These are phyloP conservation scores for Paralichthys olivaceus DNA, from an alignment of 2,113 vertebrate species.

Conservation along the genomic window DNA sequence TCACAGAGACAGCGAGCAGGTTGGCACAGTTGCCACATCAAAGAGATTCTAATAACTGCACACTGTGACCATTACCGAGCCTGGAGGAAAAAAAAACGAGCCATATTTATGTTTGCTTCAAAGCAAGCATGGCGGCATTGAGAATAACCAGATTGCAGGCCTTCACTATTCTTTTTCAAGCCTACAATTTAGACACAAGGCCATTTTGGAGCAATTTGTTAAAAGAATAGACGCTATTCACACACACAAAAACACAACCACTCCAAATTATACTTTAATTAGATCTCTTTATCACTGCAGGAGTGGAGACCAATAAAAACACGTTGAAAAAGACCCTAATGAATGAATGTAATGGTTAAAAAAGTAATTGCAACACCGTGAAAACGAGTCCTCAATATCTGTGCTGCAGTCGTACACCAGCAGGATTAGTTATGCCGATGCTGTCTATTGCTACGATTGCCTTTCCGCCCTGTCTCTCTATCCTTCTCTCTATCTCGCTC, in stretches of 20 bases:
- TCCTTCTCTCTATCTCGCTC: slow-evolving; percentile 21
- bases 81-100: slow-evolving; percentile 46
- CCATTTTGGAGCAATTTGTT: slow-evolving; percentile 53
- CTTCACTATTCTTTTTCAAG: slow-evolving; percentile 43
- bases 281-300: slow-evolving; percentile 24
- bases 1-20: slow-evolving; percentile 71
- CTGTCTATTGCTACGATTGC: slow-evolving; percentile 13
- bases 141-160: slow-evolving; percentile 33
- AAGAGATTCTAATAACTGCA: slow-evolving; percentile 81
- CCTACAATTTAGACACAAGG: slow-evolving; percentile 37
- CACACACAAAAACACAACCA: slow-evolving; percentile 35
- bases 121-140: slow-evolving; percentile 66
- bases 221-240: slow-evolving; percentile 51
- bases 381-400: slow-evolving; percentile 17
- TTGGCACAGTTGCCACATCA: slow-evolving; percentile 82
- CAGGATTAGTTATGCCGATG: slow-evolving; percentile 30
- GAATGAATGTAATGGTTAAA: slow-evolving; percentile 21
- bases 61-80: slow-evolving; percentile 76
- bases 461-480: slow-evolving; percentile 18
- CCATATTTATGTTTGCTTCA: slow-evolving; percentile 78
- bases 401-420: slow-evolving; percentile 14
- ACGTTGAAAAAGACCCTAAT: slow-evolving; percentile 16
- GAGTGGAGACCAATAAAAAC: slow-evolving; percentile 42
- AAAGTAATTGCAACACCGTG: slow-evolving; percentile 9
- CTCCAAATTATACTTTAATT: slow-evolving; percentile 64